A percentile compares a stretch with the other conserved stretches of the same genome.
Conservation (phyloP, 2,113 vertebrate genomes). For the Ophthalmolycus amberensis region DNA sequence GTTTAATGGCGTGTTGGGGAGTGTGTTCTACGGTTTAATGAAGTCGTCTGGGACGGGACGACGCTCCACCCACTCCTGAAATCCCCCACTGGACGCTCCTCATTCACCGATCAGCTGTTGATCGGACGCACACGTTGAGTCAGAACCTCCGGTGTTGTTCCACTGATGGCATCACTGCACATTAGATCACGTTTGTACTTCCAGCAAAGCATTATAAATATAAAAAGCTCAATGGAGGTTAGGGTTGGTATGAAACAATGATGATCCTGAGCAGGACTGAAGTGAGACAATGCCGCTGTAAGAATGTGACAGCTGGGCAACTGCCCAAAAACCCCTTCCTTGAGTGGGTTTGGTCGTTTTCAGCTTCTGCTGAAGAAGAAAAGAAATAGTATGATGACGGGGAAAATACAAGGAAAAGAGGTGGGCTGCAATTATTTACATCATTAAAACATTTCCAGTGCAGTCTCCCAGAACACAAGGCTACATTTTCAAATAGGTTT, state of each 20-base stretch:
- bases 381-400: not conserved
- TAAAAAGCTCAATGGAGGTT: not conserved
- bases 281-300: conserved; percentile 25
- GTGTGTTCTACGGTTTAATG: conserved; percentile 66
- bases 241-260: too few relatives aligned
- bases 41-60: conserved; percentile 62
- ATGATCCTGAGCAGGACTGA: not conserved
- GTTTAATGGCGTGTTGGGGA: conserved; percentile 67
- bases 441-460: conserved; percentile 1
- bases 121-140: conserved; percentile 35
- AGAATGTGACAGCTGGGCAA: conserved; percentile 56
- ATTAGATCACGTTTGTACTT: conserved; percentile 7
- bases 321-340: conserved; percentile 43
- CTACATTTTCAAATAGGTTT: conserved; percentile 2
- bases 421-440: conserved; percentile 15
- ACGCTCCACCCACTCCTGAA: conserved; percentile 30
- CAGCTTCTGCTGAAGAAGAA: conserved; percentile 39
- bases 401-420: conserved; percentile 3
- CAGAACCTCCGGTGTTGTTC: conserved; percentile 3
- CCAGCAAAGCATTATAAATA: conserved; percentile 29
- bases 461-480: not conserved
- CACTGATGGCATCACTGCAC: not conserved
- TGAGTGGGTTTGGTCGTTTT: conserved; percentile 21
- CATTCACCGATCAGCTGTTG: conserved; percentile 61
- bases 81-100: conserved; percentile 11